Evolutionary conservation across 2,797 vertebrate species (phyloP).

Genomic region (Scyliorhinus canicula): DNA sequence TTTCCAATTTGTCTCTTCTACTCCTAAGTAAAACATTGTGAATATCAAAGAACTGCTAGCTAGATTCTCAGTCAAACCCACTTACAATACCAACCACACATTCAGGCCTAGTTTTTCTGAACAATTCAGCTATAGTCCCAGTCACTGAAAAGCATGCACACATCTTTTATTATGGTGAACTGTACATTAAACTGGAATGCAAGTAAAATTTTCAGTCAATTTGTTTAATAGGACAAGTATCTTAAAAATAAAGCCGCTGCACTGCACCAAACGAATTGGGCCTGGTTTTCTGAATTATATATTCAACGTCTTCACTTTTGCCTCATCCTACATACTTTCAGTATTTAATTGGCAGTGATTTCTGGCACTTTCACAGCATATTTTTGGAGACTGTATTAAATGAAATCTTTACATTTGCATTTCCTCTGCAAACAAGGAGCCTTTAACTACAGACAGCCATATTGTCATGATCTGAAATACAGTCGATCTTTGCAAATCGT

Average conservation of each 20-base stretch:
- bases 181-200: background rate
- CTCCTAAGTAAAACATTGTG: background rate
- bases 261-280: background rate
- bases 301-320: background rate
- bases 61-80: background rate
- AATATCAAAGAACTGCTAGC: background rate
- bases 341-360: background rate
- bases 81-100: background rate
- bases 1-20: background rate
- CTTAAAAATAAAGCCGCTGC: background rate
- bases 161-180: background rate
- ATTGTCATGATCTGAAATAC: constrained; percentile 17
- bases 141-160: background rate
- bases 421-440: background rate
- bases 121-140: background rate
- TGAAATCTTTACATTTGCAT: constrained; percentile 26
- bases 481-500: constrained; percentile 1
- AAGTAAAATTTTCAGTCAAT: background rate
- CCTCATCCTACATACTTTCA: background rate
- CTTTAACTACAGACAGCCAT: background rate
- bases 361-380: background rate
- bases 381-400: background rate
- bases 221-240: background rate
- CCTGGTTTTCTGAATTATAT: background rate
- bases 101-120: background rate